A percentile compares a stretch with the other conserved stretches of the same genome.
Conservation (phyloP, 1,140 invertebrate species). For the Papilio xuthus region DNA sequence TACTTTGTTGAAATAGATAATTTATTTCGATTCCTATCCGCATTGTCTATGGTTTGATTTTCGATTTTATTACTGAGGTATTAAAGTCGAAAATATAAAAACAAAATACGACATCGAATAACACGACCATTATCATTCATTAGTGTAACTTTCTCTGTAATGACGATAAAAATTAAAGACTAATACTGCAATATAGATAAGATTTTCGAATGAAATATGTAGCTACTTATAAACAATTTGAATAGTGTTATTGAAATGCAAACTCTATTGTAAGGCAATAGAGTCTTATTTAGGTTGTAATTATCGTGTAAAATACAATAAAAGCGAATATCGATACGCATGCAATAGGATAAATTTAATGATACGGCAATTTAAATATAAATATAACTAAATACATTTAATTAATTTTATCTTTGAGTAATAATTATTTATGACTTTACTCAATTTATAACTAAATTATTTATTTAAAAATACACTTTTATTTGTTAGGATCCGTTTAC, state of each 20-base stretch:
- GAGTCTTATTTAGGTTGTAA: slow-evolving; percentile 20
- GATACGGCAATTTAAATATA: background rate
- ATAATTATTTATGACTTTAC: background rate
- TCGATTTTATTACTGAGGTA: background rate
- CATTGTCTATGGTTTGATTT: background rate
- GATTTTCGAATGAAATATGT: background rate
- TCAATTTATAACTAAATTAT: background rate
- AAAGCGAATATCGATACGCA: slow-evolving; percentile 3
- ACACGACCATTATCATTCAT: background rate
- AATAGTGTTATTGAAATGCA: background rate
- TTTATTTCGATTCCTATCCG: background rate
- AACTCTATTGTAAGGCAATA: slow-evolving; percentile 17
- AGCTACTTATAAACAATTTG: background rate
- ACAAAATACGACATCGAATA: background rate
- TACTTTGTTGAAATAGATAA: background rate
- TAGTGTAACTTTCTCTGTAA: background rate
- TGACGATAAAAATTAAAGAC: background rate
- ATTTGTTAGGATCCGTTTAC: too few relatives aligned
- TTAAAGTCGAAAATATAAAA: background rate
- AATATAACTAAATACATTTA: background rate
- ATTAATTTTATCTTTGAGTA: background rate
- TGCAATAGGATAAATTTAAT: slow-evolving; percentile 12
- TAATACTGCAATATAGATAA: slow-evolving; percentile 7
- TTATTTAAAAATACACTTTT: background rate
- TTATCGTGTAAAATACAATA: background rate